Evolutionary conservation across 2,113 vertebrate genomes (phyloP), one percentile per base, ranked within the genome.

Genomic region (Oncorhynchus nerka): DNA sequence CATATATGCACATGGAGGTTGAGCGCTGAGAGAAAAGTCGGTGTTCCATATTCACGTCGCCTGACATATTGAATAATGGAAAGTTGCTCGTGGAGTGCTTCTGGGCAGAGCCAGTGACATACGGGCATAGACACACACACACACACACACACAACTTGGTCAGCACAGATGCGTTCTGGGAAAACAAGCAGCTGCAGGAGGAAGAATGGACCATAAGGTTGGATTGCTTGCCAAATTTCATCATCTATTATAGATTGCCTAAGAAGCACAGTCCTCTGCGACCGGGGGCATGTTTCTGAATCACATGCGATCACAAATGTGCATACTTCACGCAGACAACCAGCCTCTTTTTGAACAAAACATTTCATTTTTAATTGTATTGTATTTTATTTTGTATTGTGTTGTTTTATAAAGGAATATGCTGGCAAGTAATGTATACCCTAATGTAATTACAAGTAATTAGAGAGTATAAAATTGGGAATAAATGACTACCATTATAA

Each of bases 201-300:
- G 87, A 94, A 91, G 90, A 92, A 93, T 90, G 89, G 92, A 92
- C 92, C 93, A 94, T 94, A 94, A 93, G 93, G 93, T 90, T 84
- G 86, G 87, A 91, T 71, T 79, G 89, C 90, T 92, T 93, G 93
- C 93, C 93, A 94, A 93, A 92, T 93, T 93, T 94, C 93, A 94
- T 94, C 93, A 94, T 94, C 93, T 93, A 94, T 94, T 94, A 94
- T 94, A 92, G 91, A 94, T 94, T 91, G 92, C 90, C 86, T 90
- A 91, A 91, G 92, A 93, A 89, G 91, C 91, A 83, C 79, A 91
- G 85, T 87, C 86, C 81, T 73, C 89, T 83, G 91, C 85, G 89
- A 93, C 90, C 90, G 70, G 86, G 89, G 90, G 88, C 85, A 91
- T 84, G 81, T 88, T 89, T 92, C 85, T 75, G 77, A 91, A 89